phyloP scores from a whole-genome alignment of 2,113 vertebrate genomes.

The Anoplopoma fimbria region DNA sequence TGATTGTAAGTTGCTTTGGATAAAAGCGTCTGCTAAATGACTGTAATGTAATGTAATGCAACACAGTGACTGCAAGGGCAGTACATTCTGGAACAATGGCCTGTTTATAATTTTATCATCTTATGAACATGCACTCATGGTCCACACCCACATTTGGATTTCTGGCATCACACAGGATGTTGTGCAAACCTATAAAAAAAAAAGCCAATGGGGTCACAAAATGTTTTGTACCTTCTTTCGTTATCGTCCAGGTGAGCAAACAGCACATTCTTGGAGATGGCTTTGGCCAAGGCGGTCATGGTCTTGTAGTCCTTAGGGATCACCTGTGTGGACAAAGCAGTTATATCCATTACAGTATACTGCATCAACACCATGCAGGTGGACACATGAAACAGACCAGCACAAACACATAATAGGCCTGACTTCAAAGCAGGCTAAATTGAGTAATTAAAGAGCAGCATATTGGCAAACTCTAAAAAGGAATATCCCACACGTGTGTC shows the following conservation, averaged over 20 bases:
- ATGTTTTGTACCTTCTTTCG: constrained; percentile 90
- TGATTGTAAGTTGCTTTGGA: too few species aligned
- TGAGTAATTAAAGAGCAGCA: constrained; percentile 78
- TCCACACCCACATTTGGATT: constrained; percentile 1
- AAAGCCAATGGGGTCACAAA: neutral
- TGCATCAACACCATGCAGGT: constrained; percentile 61
- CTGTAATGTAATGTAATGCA: too few species aligned
- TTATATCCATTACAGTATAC: constrained; percentile 27
- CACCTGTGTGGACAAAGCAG: constrained; percentile 84
- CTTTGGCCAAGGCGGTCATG: constrained; percentile 97
- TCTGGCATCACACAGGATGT: constrained; percentile 8
- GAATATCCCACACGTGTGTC: constrained; percentile 68
- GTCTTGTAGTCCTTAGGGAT: constrained; percentile 99
- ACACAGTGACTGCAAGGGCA: constrained; percentile 64
- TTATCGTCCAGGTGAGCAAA: constrained; percentile 98
- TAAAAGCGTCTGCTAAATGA: too few species aligned
- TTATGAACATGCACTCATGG: constrained; percentile 13
- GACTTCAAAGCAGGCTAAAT: constrained; percentile 69
- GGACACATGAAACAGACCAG: constrained; percentile 72
- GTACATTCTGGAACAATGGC: constrained; percentile 32
- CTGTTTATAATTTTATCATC: constrained; percentile 29
- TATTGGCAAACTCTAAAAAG: constrained; percentile 76
- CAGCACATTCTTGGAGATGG: constrained; percentile 97
- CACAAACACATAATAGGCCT: constrained; percentile 51
- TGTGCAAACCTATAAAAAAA: constrained; percentile 4